Conservation (phyloP, 2,888 invertebrate genomes). For the Zelleria hepariella region DNA sequence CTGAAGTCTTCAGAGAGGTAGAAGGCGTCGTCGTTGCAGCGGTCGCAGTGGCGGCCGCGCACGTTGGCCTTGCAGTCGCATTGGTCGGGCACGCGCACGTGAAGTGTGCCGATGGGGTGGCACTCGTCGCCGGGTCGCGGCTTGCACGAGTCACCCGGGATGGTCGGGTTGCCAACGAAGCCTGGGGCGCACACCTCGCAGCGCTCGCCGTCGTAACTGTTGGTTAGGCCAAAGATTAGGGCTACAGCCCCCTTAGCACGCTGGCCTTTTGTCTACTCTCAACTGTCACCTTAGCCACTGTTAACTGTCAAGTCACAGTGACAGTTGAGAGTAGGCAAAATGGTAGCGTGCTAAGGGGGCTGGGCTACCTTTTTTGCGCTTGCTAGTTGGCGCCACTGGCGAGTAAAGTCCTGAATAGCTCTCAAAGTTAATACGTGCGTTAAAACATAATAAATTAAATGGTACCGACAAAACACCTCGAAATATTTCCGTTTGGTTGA, state of each 20-base stretch:
- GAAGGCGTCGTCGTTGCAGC: constrained; percentile 89
- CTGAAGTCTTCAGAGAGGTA: constrained; percentile 77
- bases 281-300: no score
- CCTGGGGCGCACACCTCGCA: constrained; percentile 86
- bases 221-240: constrained; percentile 1
- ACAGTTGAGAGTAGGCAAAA: no score
- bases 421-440: background rate
- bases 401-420: no score
- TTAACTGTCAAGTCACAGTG: no score
- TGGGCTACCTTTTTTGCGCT: no score
- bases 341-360: no score
- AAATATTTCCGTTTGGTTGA: no score
- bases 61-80: constrained; percentile 72
- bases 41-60: constrained; percentile 86
- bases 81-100: constrained; percentile 39
- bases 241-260: background rate
- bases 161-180: constrained; percentile 85
- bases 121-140: constrained; percentile 69
- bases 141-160: constrained; percentile 82
- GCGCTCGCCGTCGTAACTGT: constrained; percentile 76
- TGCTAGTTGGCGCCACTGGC: no score
- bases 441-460: background rate
- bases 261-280: no score
- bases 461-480: no score
- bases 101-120: constrained; percentile 80